These are phyloP conservation scores for Camelus dromedarius DNA, from an alignment of 2,113 vertebrate species.

Conservation along the genomic window DNA sequence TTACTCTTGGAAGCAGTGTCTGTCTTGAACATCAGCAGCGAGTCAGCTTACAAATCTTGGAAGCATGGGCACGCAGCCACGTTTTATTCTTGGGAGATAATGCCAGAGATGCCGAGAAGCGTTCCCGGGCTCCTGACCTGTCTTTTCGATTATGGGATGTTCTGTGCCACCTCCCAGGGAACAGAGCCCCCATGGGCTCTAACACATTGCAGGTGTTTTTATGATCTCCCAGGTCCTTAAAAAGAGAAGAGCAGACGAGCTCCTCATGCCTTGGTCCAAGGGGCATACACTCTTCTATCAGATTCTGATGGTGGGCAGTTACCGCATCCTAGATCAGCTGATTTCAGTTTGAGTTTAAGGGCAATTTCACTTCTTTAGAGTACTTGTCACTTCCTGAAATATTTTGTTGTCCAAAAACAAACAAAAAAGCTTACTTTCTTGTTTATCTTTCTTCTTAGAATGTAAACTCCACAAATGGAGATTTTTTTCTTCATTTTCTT, in stretches of 20 bases:
- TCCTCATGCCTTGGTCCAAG: neutral
- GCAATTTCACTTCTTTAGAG: neutral
- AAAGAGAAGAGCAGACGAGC: too few species aligned
- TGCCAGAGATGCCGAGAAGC: neutral
- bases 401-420: neutral
- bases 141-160: neutral
- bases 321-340: neutral
- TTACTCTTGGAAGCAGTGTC: neutral
- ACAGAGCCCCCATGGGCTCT: neutral
- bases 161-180: neutral
- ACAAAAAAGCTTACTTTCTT: neutral
- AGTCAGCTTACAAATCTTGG: neutral
- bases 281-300: neutral
- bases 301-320: neutral
- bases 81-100: neutral
- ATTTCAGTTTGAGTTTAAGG: neutral
- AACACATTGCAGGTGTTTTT: neutral
- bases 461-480: neutral
- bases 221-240: neutral
- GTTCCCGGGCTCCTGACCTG: too few species aligned
- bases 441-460: neutral
- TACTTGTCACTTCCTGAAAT: neutral
- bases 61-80: neutral
- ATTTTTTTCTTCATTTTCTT: neutral
- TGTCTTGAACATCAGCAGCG: neutral